Base-by-base conservation (phyloP, 2,888 invertebrate genomes). In the Watsonalla binaria region DNA sequence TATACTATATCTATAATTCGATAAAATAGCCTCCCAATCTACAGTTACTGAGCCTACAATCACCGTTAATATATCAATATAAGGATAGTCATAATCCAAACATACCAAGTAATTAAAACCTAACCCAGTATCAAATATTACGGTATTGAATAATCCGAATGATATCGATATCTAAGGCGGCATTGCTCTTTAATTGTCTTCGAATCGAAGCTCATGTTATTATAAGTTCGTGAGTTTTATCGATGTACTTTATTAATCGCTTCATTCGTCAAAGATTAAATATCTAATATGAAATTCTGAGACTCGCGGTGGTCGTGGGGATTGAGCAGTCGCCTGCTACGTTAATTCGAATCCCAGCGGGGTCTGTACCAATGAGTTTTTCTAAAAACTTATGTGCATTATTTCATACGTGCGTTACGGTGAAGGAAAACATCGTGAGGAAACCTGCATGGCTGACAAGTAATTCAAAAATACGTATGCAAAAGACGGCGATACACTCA, bases 121-220 rank as follows among this genome's bases (percentile, higher is more conserved):
- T 80, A 78, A 81, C 78, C 85, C 76, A 80, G 66, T 81, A 78
- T 79, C 77, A 76, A 78, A 71, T 73, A 70, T 63, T 60, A 58
- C 13, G 39, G 49, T 49, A 49, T 49, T 13, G 47, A 48, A 48
- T 48, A 48, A 37, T 37, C 8, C 47, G 47, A 47, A n/a, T 34
- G 59, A 66, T 62, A 67, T 73, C 71, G 62, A 70, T 78, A 72
- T 70, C 72, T 72, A 65, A 39, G 15, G 72, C 70, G 72, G 70
- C 58, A 56, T 53, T 64, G 63, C 68, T 71, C 72, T 82, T 74
- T 80, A 80, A 78, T 80, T 82, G 76, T 73, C 64, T 72, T 74
- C 63, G 63, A 68, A 69, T 72, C 73, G 66, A 68, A 68, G 68
- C 66, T 68, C 70, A 70, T 70, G 66, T 75, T 76, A 73, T 70